Percentiles rank a stretch among this genome's conserved stretches.
phyloP scores from a whole-genome alignment of 2,113 vertebrate genomes.

The Poecilia latipinna region DNA sequence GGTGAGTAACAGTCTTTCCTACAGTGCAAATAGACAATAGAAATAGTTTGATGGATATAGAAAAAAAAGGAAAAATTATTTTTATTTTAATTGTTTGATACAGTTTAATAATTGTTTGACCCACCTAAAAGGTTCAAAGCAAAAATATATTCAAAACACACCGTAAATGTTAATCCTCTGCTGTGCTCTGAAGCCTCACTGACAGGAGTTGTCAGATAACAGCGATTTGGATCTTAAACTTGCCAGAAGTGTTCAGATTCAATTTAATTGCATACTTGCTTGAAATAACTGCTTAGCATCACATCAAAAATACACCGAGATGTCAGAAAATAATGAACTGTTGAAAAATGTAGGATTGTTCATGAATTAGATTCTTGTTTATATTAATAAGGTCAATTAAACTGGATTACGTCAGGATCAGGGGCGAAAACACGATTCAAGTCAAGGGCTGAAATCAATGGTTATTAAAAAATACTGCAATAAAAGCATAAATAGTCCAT shows the following conservation, averaged over 20 bases:
- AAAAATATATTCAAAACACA: background rate
- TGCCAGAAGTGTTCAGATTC: background rate
- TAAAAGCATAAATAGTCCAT: too few relatives aligned
- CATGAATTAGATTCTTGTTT: too few relatives aligned
- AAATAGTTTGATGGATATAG: background rate
- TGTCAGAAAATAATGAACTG: conserved; percentile 8
- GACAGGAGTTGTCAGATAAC: background rate
- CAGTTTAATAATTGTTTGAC: background rate
- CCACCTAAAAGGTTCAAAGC: background rate
- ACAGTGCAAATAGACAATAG: background rate
- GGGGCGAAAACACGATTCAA: too few relatives aligned
- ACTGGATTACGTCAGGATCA: too few relatives aligned
- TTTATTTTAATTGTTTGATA: background rate
- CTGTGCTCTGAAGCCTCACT: background rate
- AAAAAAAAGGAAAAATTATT: background rate
- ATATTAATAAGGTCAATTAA: too few relatives aligned
- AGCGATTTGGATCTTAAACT: background rate
- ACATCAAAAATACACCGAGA: background rate
- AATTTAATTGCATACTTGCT: conserved; percentile 2
- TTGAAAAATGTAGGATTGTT: background rate
- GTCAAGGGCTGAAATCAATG: too few relatives aligned
- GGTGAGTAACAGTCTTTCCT: conserved; percentile 95
- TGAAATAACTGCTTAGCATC: background rate
- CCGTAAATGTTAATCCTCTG: too few relatives aligned
- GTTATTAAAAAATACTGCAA: too few relatives aligned